phyloP scores from a whole-genome alignment of 2,113 vertebrate species.

The Hucho hucho region DNA sequence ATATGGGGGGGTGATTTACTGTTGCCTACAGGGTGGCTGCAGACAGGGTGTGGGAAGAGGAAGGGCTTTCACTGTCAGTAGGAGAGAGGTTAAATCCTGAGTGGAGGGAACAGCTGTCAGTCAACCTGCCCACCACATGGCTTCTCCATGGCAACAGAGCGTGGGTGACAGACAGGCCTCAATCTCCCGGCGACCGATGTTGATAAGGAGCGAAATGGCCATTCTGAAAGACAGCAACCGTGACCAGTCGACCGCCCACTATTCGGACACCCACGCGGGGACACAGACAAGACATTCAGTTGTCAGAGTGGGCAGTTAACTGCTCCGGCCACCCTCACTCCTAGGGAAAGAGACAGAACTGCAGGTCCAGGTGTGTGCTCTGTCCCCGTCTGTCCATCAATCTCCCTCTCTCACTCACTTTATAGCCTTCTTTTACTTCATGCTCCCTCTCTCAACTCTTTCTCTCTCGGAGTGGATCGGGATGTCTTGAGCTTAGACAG shows the following conservation, averaged over 20 bases:
- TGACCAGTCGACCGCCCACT: background rate
- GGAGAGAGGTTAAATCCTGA: constrained; percentile 11
- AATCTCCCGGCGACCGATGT: background rate
- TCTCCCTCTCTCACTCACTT: too few species aligned
- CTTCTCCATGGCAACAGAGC: constrained; percentile 62
- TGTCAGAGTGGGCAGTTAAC: background rate
- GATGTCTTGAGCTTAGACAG: constrained; percentile 63
- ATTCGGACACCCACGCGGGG: background rate
- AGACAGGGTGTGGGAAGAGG: background rate
- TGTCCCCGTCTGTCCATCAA: too few species aligned
- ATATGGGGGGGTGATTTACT: too few species aligned
- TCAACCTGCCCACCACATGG: constrained; percentile 51
- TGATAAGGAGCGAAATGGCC: background rate
- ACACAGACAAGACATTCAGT: background rate
- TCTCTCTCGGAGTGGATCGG: constrained; percentile 14
- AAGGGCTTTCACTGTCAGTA: background rate
- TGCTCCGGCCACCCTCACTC: background rate
- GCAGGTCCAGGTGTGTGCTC: constrained; percentile 1
- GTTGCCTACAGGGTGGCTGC: too few species aligned
- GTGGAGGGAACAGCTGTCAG: constrained; percentile 53
- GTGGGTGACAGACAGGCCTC: constrained; percentile 41
- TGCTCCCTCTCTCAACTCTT: too few species aligned
- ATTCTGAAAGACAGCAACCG: background rate
- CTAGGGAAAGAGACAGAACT: background rate
- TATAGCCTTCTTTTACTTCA: too few species aligned